These are phyloP conservation scores for Agonum fuliginosum DNA, from an alignment of 2,888 invertebrate species.

Conservation along the genomic window DNA sequence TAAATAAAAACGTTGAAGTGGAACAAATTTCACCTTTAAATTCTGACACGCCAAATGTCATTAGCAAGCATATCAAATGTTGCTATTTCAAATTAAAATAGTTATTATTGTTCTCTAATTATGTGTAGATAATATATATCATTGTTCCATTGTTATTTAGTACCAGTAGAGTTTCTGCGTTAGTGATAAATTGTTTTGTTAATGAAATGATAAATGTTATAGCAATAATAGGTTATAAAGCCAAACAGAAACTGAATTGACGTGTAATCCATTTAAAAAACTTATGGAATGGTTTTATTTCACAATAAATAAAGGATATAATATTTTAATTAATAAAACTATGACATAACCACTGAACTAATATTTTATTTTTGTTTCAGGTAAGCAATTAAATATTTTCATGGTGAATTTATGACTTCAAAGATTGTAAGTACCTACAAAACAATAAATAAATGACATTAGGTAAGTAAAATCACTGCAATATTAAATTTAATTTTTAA, in stretches of 20 bases:
- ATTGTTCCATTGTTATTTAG: constrained; percentile 28
- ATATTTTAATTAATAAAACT: too few species aligned
- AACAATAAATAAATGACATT: too few species aligned
- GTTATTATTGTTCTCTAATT: constrained; percentile 25
- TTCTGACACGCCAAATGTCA: constrained; percentile 25
- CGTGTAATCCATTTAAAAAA: constrained; percentile 1
- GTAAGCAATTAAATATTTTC: neutral
- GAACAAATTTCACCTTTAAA: neutral
- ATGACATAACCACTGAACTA: too few species aligned
- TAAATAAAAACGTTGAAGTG: neutral
- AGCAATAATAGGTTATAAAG: too few species aligned
- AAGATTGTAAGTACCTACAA: too few species aligned
- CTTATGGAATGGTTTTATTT: neutral
- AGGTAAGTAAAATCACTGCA: too few species aligned
- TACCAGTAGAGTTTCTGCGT: neutral
- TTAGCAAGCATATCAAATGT: neutral
- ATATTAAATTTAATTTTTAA: too few species aligned
- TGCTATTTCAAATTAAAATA: constrained; percentile 24
- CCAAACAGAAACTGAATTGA: constrained; percentile 4
- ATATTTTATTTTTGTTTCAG: neutral
- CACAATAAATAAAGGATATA: neutral
- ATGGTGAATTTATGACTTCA: neutral
- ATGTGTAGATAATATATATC: constrained; percentile 23
- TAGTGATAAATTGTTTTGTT: constrained; percentile 25
- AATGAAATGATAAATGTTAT: constrained; percentile 10